Evolutionary conservation across 2,797 vertebrate genomes (phyloP).

Genomic region (Trematomus bernacchii): DNA sequence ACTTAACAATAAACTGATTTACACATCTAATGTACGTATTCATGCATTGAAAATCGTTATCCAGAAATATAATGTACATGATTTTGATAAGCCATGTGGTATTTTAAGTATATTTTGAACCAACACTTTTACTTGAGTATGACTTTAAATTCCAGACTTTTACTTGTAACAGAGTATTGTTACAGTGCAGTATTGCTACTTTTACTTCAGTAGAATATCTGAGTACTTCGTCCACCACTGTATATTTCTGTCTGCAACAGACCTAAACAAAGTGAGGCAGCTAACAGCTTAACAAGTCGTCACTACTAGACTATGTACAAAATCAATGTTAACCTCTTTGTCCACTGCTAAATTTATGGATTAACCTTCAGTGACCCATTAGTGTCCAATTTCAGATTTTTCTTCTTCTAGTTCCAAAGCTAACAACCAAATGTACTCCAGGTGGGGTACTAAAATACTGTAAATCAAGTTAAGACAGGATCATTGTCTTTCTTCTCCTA

Average conservation of each 20-base stretch:
- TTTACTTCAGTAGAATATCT: too few species aligned
- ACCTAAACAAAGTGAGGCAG: conserved; percentile 41
- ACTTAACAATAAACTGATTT: too few species aligned
- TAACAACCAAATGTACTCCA: conserved; percentile 26
- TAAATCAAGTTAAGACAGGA: conserved; percentile 69
- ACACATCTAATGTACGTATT: too few species aligned
- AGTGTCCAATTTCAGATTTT: conserved; percentile 42
- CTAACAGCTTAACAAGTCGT: conserved; percentile 44
- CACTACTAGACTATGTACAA: background rate
- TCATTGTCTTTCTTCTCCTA: conserved; percentile 74
- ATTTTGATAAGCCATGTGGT: too few species aligned
- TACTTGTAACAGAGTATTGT: too few species aligned
- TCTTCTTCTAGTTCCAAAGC: conserved; percentile 9
- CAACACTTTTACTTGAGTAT: too few species aligned
- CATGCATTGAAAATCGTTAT: too few species aligned
- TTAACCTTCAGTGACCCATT: conserved; percentile 37
- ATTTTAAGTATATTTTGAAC: too few species aligned
- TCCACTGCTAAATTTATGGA: conserved; percentile 37
- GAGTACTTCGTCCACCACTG: too few species aligned
- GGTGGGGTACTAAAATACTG: conserved; percentile 40
- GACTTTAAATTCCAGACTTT: too few species aligned
- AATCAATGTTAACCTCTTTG: conserved; percentile 37
- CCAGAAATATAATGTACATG: too few species aligned
- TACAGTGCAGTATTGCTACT: too few species aligned
- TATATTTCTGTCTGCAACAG: background rate